phyloP scores from a whole-genome alignment of 2,888 invertebrate species.

The Fragum fragum region DNA sequence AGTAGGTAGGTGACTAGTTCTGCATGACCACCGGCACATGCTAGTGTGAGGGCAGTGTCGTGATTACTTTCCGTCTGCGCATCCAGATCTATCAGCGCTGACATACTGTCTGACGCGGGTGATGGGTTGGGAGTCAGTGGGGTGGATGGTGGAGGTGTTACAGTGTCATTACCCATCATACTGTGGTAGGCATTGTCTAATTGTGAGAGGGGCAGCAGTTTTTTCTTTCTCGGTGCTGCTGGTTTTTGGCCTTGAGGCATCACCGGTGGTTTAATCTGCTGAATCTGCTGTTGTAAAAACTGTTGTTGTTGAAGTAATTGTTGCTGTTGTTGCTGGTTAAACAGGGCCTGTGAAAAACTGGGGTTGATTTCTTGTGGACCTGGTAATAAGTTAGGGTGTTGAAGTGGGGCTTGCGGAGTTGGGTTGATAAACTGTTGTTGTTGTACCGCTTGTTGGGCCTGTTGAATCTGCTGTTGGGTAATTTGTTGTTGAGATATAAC shows the following conservation, averaged over 20 bases:
- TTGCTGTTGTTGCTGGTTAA: conserved; percentile 71
- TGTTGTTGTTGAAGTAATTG: conserved; percentile 76
- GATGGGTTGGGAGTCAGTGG: conserved; percentile 83
- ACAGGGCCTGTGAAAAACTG: conserved; percentile 70
- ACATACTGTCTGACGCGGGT: conserved; percentile 79
- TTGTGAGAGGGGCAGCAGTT: conserved; percentile 63
- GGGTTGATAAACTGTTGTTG: conserved; percentile 58
- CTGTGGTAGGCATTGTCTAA: conserved; percentile 56
- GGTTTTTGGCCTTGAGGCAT: conserved; percentile 63
- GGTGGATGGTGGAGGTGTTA: conserved; percentile 80
- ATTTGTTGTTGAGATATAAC: conserved; percentile 64
- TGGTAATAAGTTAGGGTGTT: conserved; percentile 70
- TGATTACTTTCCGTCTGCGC: conserved; percentile 99
- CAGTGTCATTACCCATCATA: conserved; percentile 72
- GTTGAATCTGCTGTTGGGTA: conserved; percentile 68
- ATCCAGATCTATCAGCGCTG: conserved; percentile 93
- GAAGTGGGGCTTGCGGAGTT: conserved; percentile 81
- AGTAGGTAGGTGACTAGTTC: conserved; percentile 97
- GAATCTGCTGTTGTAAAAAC: conserved; percentile 82
- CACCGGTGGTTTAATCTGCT: conserved; percentile 83
- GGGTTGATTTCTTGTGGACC: conserved; percentile 71
- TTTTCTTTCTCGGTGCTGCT: conserved; percentile 63
- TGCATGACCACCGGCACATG: conserved; percentile 97
- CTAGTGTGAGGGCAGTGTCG: conserved; percentile 98
- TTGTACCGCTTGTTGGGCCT: conserved; percentile 63